These are phyloP conservation scores for Allygus modestus DNA, from an alignment of 2,888 invertebrate species.

Conservation along the genomic window DNA sequence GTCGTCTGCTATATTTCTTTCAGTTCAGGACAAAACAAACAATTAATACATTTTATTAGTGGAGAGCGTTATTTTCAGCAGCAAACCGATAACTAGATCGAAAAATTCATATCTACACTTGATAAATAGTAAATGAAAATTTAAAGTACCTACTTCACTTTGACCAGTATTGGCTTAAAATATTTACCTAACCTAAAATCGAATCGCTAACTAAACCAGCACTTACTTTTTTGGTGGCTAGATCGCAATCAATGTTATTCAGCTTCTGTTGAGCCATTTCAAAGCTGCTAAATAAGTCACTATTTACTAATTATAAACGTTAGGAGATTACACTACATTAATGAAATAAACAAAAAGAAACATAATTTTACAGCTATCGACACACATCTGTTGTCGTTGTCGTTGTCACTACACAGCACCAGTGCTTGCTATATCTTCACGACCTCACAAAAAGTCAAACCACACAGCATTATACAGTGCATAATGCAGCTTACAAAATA, in stretches of 20 bases:
- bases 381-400: conserved; percentile 13
- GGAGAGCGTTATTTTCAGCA: neutral
- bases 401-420: neutral
- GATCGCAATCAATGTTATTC: conserved; percentile 7
- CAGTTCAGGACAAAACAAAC: neutral
- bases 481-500: too few relatives aligned
- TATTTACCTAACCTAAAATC: conserved; percentile 10
- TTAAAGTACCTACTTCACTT: neutral
- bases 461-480: too few relatives aligned
- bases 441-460: neutral
- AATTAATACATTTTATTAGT: neutral
- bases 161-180: neutral
- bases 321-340: neutral
- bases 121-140: too few relatives aligned
- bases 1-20: neutral
- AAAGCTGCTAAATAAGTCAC: neutral
- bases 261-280: conserved; percentile 35
- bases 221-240: conserved; percentile 44
- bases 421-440: neutral
- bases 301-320: neutral
- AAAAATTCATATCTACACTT: neutral
- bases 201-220: neutral
- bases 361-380: neutral
- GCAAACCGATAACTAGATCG: neutral
- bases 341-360: neutral